These are phyloP conservation scores for Equus przewalskii DNA, from an alignment of 2,113 vertebrate species.

Conservation along the genomic window DNA sequence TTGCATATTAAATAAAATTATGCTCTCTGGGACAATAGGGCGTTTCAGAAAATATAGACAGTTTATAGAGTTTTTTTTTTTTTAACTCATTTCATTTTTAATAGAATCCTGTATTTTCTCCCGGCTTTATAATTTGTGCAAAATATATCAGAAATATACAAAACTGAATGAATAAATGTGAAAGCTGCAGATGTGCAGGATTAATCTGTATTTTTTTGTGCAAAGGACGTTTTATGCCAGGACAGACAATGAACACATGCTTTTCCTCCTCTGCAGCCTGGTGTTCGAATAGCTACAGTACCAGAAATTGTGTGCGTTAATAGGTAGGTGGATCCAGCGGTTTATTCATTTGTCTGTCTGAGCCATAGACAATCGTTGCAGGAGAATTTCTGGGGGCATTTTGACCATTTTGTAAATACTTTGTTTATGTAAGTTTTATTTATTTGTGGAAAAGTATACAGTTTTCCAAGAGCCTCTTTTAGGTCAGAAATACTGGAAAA, in stretches of 20 bases:
- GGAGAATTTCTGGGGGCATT: neutral
- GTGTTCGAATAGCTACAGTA: conserved; percentile 64
- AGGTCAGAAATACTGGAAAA: conserved; percentile 60
- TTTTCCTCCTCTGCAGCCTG: conserved; percentile 23
- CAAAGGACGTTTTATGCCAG: conserved; percentile 75
- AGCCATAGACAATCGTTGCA: conserved; percentile 46
- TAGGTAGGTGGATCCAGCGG: conserved; percentile 50
- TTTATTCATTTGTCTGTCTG: conserved; percentile 68
- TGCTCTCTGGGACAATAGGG: conserved; percentile 58
- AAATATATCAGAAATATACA: conserved; percentile 69
- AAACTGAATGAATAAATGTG: conserved; percentile 50
- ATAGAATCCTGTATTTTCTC: conserved; percentile 62
- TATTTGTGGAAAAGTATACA: conserved; percentile 72
- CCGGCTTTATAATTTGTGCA: conserved; percentile 72
- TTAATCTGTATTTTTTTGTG: conserved; percentile 72
- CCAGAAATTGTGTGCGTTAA: conserved; percentile 63
- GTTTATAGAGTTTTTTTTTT: conserved; percentile 66
- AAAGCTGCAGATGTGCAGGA: conserved; percentile 61
- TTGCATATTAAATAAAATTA: conserved; percentile 63
- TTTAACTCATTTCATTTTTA: conserved; percentile 67
- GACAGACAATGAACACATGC: conserved; percentile 60
- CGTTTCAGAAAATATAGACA: conserved; percentile 72
- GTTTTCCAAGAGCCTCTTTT: neutral
- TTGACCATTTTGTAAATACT: conserved; percentile 65
- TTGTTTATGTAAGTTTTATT: conserved; percentile 65